Base-by-base conservation (phyloP, 1,140 invertebrate genomes). In the Cotesia glomerata region DNA sequence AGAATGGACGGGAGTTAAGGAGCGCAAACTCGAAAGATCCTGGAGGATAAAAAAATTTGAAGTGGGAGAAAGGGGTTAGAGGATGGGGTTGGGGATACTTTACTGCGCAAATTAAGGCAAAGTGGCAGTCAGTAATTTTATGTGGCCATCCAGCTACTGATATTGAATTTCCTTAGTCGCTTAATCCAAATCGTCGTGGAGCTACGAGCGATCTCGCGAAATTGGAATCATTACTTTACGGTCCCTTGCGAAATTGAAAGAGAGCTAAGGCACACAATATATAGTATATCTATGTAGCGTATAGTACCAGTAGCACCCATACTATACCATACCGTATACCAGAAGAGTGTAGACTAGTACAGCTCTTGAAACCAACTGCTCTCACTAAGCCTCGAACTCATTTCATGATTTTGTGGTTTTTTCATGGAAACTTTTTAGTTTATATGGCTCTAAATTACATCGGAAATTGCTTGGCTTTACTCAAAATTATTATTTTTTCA, bases 121-220 rank as follows among this genome's bases (percentile, higher is more conserved):
- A 86, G 83, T 86, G 82, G 84, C 82, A 85, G 84, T 86, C 84
- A 79, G 84, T 87, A 85, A 86, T 86, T 86, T 87, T 86, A 87
- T 84, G 84, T 84, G 83, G 82, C 82, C 82, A 86, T 86, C 84
- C 82, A 86, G 83, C 85, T 83, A 85, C 85, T 84, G 84, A 87
- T 87, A 86, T 87, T 87, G 83, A 86, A 86, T 87, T 86, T 87
- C 83, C 82, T 84, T 84, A 84, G 83, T 85, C 82, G 83, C 85
- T 86, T 86, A 85, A 86, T 86, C 84, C 82, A 76, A 85, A 85
- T 87, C 81, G 79, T 81, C 69, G 72, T 74, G 76, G 77, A 73
- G 71, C 59, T 75, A 76, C 75, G 76, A 76, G 79, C 85, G 84
- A 85, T 85, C 82, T 84, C 80, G 79, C 81, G 80, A 85, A 85